phyloP scores from a whole-genome alignment of 2,888 invertebrate genomes.

The Tortrix viridana region DNA sequence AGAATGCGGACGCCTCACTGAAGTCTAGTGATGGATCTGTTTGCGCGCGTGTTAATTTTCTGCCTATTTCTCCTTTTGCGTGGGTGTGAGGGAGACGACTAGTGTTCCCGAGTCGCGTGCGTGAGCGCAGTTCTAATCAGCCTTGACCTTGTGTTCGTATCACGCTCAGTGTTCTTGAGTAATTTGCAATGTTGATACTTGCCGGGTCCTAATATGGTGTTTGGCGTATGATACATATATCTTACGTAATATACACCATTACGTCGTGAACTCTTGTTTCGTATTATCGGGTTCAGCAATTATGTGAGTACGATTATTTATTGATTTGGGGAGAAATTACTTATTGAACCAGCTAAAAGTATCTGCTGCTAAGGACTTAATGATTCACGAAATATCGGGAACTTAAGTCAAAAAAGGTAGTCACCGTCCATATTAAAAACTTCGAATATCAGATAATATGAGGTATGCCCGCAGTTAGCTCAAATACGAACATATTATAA shows the following conservation, averaged over 20 bases:
- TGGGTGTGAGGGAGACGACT: conserved; percentile 55
- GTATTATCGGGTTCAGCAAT: not conserved
- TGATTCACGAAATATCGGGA: too few species aligned
- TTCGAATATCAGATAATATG: too few species aligned
- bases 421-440: too few species aligned
- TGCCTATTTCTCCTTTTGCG: conserved; percentile 25
- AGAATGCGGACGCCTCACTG: conserved; percentile 67
- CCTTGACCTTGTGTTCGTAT: conserved; percentile 75
- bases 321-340: too few species aligned
- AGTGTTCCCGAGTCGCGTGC: conserved; percentile 47
- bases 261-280: not conserved
- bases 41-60: conserved; percentile 43
- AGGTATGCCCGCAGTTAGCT: too few species aligned
- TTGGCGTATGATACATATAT: conserved; percentile 8
- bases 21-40: conserved; percentile 67
- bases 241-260: conserved; percentile 9
- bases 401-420: too few species aligned
- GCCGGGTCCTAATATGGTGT: conserved; percentile 24
- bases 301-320: too few species aligned
- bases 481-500: too few species aligned
- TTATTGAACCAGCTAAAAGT: too few species aligned
- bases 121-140: conserved; percentile 50
- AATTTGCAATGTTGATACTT: conserved; percentile 56
- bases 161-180: conserved; percentile 48
- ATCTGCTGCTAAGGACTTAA: too few species aligned